Evolutionary conservation across 2,113 vertebrate genomes (phyloP).

Genomic region (Dolichallabes microphthalmus): DNA sequence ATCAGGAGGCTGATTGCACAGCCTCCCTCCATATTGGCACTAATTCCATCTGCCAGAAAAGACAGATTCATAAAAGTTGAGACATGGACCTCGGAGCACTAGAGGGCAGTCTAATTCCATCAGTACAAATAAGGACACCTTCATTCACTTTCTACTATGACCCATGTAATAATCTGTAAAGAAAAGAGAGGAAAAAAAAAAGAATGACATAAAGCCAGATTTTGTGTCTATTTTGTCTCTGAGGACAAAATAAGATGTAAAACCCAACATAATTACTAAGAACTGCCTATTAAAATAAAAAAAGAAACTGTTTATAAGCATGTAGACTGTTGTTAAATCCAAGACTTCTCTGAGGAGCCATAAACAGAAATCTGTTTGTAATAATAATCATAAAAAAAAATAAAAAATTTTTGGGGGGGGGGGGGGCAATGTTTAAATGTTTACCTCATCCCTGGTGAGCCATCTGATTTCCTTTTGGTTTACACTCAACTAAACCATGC

Average conservation of each 20-base stretch:
- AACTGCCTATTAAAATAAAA: not conserved
- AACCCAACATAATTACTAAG: slow-evolving; percentile 24
- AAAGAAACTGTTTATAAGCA: slow-evolving; percentile 35
- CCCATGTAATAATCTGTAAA: slow-evolving; percentile 13
- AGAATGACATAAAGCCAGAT: not conserved
- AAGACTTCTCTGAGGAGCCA: slow-evolving; percentile 39
- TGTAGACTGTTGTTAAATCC: slow-evolving; percentile 43
- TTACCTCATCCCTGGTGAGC: slow-evolving; percentile 38
- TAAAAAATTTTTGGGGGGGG: no score
- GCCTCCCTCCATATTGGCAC: slow-evolving; percentile 29
- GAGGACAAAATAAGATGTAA: not conserved
- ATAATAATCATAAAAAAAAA: slow-evolving; percentile 44
- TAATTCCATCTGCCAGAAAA: slow-evolving; percentile 10
- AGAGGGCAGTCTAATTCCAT: slow-evolving; percentile 49
- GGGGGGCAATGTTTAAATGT: slow-evolving; percentile 18
- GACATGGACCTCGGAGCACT: not conserved
- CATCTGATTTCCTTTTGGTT: slow-evolving; percentile 41
- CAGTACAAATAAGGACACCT: not conserved
- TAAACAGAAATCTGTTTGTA: slow-evolving; percentile 42
- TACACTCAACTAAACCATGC: slow-evolving; percentile 27
- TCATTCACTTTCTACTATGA: not conserved
- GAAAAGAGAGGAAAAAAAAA: slow-evolving; percentile 33
- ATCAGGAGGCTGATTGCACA: slow-evolving; percentile 36
- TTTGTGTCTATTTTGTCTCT: slow-evolving; percentile 30
- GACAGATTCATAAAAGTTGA: not conserved